Conservation (phyloP, 2,888 invertebrate species). For the Thelaira solivaga region DNA sequence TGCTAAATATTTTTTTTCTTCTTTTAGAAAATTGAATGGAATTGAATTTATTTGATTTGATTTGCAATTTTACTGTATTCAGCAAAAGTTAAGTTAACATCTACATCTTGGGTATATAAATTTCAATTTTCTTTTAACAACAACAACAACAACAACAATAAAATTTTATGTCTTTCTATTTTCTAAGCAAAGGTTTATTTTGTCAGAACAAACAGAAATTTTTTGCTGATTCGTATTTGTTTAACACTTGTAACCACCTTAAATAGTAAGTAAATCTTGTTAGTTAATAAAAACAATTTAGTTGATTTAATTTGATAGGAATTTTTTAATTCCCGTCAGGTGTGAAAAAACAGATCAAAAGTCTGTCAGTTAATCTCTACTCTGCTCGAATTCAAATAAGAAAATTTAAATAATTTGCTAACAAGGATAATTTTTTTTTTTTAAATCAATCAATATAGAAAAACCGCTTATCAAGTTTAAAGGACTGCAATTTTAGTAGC, state of each 20-base stretch:
- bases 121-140: conserved; percentile 4
- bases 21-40: conserved; percentile 17
- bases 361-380: too few relatives aligned
- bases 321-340: neutral
- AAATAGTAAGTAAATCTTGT: too few relatives aligned
- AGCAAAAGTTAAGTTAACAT: conserved; percentile 35
- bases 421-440: too few relatives aligned
- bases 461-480: too few relatives aligned
- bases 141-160: neutral
- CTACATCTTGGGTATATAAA: neutral
- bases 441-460: too few relatives aligned
- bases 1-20: neutral
- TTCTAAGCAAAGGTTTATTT: neutral
- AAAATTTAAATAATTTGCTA: too few relatives aligned
- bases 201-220: neutral
- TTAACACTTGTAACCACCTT: neutral
- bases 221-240: conserved; percentile 20
- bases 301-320: neutral
- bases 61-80: conserved; percentile 49
- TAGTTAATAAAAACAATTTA: neutral
- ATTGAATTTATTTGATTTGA: conserved; percentile 51
- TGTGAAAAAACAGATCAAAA: too few relatives aligned
- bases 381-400: too few relatives aligned
- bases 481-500: too few relatives aligned
- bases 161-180: conserved; percentile 11